These are phyloP conservation scores for Bilobella aurantiaca DNA, from an alignment of 1,140 invertebrate genomes.

Conservation along the genomic window DNA sequence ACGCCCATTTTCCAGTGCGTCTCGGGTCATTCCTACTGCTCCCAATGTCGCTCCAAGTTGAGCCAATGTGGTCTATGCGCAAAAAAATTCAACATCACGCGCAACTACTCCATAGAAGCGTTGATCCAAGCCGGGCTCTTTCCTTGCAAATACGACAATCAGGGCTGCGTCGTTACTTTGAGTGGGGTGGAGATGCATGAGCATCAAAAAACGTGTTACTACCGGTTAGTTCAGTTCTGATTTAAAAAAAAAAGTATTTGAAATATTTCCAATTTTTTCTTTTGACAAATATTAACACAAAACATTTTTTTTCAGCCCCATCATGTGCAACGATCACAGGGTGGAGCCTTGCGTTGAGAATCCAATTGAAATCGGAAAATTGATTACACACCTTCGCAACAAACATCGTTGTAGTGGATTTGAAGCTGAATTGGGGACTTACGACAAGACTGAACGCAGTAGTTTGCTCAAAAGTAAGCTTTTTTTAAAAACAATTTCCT, in stretches of 20 bases:
- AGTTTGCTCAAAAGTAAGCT: not conserved
- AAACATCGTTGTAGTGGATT: not conserved
- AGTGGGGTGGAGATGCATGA: not conserved
- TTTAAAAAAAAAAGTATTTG: not conserved
- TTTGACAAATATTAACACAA: no score
- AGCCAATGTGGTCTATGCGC: constrained; percentile 1
- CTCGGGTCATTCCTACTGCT: constrained; percentile 5
- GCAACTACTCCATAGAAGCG: constrained; percentile 9
- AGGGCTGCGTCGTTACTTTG: not conserved
- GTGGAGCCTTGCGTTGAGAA: not conserved
- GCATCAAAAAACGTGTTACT: not conserved
- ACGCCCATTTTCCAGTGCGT: constrained; percentile 13
- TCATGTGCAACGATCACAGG: not conserved
- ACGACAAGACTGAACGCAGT: not conserved
- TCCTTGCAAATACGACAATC: not conserved
- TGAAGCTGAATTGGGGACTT: not conserved
- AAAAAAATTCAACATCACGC: not conserved
- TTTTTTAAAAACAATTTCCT: no score
- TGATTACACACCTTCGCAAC: not conserved
- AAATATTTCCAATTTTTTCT: not conserved
- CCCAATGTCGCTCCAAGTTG: not conserved
- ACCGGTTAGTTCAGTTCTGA: not conserved
- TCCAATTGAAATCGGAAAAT: not conserved
- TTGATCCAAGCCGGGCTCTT: not conserved
- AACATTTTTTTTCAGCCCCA: not conserved